phyloP scores from a whole-genome alignment of 2,113 vertebrate species.

The Plectropomus leopardus region DNA sequence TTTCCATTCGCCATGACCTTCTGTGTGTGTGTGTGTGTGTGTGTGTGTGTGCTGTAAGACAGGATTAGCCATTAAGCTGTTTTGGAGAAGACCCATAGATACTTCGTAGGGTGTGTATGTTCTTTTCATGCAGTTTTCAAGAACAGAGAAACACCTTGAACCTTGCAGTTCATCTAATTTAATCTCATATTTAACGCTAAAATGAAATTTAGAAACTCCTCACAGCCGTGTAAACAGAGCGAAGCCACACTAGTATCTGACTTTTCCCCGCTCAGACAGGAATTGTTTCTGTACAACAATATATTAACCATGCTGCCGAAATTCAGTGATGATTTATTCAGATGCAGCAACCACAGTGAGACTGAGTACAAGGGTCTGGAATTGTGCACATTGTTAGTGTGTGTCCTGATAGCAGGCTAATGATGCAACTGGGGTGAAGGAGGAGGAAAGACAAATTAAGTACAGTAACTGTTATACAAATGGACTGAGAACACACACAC shows the following conservation, averaged over 20 bases:
- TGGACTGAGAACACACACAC: background rate
- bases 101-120: background rate
- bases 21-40: slow-evolving; percentile 46
- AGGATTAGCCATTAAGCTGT: slow-evolving; percentile 64
- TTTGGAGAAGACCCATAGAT: slow-evolving; percentile 39
- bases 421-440: background rate
- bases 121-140: background rate
- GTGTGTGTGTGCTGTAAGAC: slow-evolving; percentile 42
- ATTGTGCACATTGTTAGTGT: background rate
- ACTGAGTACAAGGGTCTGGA: slow-evolving; percentile 15
- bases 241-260: background rate
- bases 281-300: slow-evolving; percentile 1
- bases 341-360: slow-evolving; percentile 8
- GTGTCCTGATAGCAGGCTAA: background rate
- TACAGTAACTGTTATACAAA: background rate
- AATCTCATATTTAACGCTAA: no score
- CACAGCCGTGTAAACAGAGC: background rate
- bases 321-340: slow-evolving; percentile 31
- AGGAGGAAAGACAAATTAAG: background rate
- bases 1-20: slow-evolving; percentile 76
- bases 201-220: no score
- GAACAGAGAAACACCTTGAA: background rate
- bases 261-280: slow-evolving; percentile 2
- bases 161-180: background rate
- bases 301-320: background rate